A percentile compares a stretch with the other conserved stretches of the same genome.
These are phyloP conservation scores for Fissipunctia ypsillon DNA, from an alignment of 2,888 invertebrate species.

Conservation along the genomic window DNA sequence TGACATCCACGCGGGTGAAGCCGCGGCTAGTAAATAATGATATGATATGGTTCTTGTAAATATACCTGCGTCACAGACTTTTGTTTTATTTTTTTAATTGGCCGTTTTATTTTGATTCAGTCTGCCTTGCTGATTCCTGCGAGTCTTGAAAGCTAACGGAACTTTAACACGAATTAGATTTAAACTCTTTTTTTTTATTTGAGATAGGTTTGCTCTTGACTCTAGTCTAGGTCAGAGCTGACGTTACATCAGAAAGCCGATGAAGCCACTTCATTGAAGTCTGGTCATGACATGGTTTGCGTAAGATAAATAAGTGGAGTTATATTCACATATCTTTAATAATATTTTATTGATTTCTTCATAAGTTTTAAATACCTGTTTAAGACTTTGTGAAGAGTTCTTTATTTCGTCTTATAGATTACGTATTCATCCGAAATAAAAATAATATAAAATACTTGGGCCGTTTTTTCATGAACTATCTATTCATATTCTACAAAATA, in stretches of 20 bases:
- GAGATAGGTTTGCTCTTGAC: too few species aligned
- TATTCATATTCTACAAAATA: not conserved
- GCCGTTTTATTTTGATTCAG: not conserved
- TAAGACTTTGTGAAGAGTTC: not conserved
- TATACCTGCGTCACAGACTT: not conserved
- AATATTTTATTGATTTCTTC: conserved; percentile 25
- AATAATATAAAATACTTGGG: not conserved
- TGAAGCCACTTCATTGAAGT: not conserved
- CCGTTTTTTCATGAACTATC: not conserved
- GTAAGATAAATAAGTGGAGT: not conserved
- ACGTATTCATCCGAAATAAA: not conserved
- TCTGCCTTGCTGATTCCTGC: not conserved
- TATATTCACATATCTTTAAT: conserved; percentile 11
- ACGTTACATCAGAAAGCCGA: conserved; percentile 1
- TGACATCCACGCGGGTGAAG: too few species aligned
- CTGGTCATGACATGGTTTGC: conserved; percentile 14
- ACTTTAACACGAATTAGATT: not conserved
- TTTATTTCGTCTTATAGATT: not conserved
- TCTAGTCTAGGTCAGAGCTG: too few species aligned
- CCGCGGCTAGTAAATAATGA: too few species aligned
- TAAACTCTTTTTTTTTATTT: conserved; percentile 17
- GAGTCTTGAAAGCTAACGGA: not conserved
- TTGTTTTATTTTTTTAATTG: not conserved
- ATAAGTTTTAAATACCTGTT: too few species aligned
- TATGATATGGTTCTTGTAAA: not conserved